These are phyloP conservation scores for Carcharodon carcharias DNA, from an alignment of 2,797 vertebrate genomes.

Conservation along the genomic window DNA sequence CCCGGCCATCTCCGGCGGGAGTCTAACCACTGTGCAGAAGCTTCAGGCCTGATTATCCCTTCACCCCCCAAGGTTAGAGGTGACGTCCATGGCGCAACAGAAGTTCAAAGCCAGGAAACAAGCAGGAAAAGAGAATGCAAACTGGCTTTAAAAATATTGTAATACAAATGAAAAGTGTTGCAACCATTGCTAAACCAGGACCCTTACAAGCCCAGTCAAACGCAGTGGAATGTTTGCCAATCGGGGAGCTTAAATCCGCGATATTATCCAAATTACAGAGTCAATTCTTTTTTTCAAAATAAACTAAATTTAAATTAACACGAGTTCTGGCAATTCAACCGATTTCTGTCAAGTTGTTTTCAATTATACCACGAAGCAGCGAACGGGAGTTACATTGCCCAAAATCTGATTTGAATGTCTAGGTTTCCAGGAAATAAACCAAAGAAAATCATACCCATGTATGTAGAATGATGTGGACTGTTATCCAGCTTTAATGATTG, in stretches of 20 bases:
- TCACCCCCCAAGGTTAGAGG: slow-evolving; percentile 65
- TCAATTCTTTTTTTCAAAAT: not conserved
- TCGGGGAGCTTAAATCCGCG: not conserved
- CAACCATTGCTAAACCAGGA: not conserved
- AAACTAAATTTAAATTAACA: not conserved
- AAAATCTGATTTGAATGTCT: not conserved
- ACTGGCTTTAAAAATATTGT: not conserved
- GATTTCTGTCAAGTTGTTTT: not conserved
- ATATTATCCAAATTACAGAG: not conserved
- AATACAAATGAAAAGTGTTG: not conserved
- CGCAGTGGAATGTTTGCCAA: not conserved
- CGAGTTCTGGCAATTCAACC: not conserved
- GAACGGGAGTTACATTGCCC: not conserved
- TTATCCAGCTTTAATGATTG: slow-evolving; percentile 37
- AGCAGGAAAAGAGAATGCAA: slow-evolving; percentile 43
- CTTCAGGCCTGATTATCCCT: slow-evolving; percentile 52
- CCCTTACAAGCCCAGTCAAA: not conserved
- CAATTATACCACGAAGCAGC: not conserved
- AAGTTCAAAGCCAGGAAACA: slow-evolving; percentile 71
- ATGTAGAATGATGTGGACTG: slow-evolving; percentile 28
- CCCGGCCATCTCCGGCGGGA: slow-evolving; percentile 17
- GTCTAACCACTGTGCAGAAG: slow-evolving; percentile 42
- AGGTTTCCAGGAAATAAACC: not conserved
- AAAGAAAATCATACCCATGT: slow-evolving; percentile 24
- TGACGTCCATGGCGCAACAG: slow-evolving; percentile 66